Evolutionary conservation across 2,888 invertebrate genomes (phyloP).

Genomic region (Leistus spinibarbis): DNA sequence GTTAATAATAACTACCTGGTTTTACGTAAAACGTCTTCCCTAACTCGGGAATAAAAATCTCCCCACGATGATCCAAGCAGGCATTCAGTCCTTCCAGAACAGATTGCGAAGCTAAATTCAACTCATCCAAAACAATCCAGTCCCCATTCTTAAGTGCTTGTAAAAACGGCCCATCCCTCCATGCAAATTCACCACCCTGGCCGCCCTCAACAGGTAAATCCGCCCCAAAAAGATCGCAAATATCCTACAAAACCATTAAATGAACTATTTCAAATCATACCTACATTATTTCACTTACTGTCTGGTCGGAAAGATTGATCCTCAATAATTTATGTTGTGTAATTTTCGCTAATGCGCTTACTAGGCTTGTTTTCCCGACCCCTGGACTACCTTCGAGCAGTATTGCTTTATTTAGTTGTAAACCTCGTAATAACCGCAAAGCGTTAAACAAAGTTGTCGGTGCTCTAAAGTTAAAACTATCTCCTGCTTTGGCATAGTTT

Average conservation of each 20-base stretch:
- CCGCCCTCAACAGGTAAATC: constrained; percentile 94
- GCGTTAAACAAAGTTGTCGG: constrained; percentile 83
- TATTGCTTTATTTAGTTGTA: constrained; percentile 91
- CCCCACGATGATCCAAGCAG: constrained; percentile 95
- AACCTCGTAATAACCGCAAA: constrained; percentile 81
- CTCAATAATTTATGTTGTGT: constrained; percentile 85
- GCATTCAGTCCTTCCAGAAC: constrained; percentile 98
- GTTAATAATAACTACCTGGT: constrained; percentile 48
- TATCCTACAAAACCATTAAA: constrained; percentile 66
- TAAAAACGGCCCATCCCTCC: constrained; percentile 95
- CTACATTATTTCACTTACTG: constrained; percentile 64
- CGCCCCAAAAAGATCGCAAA: constrained; percentile 96
- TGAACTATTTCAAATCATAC: constrained; percentile 10
- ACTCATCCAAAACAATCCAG: constrained; percentile 97
- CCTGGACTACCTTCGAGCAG: constrained; percentile 97
- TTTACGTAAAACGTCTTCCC: constrained; percentile 82
- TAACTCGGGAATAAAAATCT: constrained; percentile 94
- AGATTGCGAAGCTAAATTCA: constrained; percentile 97
- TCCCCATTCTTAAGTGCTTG: constrained; percentile 89
- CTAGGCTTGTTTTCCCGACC: constrained; percentile 96
- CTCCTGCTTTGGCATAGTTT: constrained; percentile 42
- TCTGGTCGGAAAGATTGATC: constrained; percentile 98
- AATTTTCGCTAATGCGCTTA: constrained; percentile 85
- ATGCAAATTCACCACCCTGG: constrained; percentile 84
- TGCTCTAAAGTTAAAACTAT: constrained; percentile 73